These are phyloP conservation scores for Anthonomus grandis DNA, from an alignment of 1,140 invertebrate genomes.

Conservation along the genomic window DNA sequence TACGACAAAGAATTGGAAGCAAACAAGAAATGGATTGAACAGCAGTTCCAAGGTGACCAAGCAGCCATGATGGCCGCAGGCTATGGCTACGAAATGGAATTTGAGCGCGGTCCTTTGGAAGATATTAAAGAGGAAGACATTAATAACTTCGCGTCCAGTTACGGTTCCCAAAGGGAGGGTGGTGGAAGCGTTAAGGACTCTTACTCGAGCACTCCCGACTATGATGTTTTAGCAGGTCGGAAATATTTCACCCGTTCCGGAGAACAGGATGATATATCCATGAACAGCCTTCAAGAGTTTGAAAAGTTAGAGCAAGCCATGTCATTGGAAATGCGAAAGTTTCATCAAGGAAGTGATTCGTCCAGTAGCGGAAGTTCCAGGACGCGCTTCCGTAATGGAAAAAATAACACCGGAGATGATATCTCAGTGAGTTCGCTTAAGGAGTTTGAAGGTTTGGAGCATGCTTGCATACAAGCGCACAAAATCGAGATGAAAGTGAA, in stretches of 20 bases:
- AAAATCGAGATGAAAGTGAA: slow-evolving; percentile 77
- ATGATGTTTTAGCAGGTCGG: slow-evolving; percentile 74
- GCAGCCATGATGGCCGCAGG: slow-evolving; percentile 62
- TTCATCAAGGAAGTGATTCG: slow-evolving; percentile 64
- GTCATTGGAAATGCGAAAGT: slow-evolving; percentile 59
- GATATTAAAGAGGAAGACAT: slow-evolving; percentile 89
- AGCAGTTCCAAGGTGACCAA: slow-evolving; percentile 72
- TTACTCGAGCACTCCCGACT: slow-evolving; percentile 80
- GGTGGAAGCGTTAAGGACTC: slow-evolving; percentile 73
- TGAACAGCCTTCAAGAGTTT: slow-evolving; percentile 91
- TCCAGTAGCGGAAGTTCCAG: slow-evolving; percentile 72
- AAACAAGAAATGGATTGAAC: slow-evolving; percentile 84
- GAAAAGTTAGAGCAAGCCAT: slow-evolving; percentile 83
- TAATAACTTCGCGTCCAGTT: slow-evolving; percentile 74
- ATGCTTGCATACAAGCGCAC: slow-evolving; percentile 78
- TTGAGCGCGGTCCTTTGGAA: slow-evolving; percentile 74
- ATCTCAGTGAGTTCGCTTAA: slow-evolving; percentile 87
- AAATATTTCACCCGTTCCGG: slow-evolving; percentile 74
- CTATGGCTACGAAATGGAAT: slow-evolving; percentile 68
- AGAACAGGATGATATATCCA: slow-evolving; percentile 87
- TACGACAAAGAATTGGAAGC: slow-evolving; percentile 63
- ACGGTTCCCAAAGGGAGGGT: slow-evolving; percentile 77
- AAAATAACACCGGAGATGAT: slow-evolving; percentile 79
- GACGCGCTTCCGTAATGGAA: slow-evolving; percentile 58
- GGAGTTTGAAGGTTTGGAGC: slow-evolving; percentile 91